Evolutionary conservation across 2,113 vertebrate genomes (phyloP).

Genomic region (Cacatua alba): DNA sequence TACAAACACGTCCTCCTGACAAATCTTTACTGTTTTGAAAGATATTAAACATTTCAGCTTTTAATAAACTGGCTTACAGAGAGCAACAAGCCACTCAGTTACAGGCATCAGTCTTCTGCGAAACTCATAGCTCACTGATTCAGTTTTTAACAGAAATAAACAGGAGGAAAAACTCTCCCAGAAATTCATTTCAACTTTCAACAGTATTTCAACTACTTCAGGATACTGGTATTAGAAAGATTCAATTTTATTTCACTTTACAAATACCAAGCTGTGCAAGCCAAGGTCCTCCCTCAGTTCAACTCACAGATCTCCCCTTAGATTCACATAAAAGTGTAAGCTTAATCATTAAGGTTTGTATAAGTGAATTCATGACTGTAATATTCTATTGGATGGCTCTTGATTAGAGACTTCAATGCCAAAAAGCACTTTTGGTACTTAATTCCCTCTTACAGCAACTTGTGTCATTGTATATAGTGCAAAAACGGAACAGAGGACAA

Average conservation of each 20-base stretch:
- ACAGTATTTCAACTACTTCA: not conserved
- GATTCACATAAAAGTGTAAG: not conserved
- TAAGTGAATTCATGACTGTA: not conserved
- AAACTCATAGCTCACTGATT: not conserved
- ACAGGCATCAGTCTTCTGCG: not conserved
- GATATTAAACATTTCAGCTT: not conserved
- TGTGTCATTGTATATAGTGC: not conserved
- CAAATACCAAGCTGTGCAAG: not conserved
- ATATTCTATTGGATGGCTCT: not conserved
- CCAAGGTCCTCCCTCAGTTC: not conserved
- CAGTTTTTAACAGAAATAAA: not conserved
- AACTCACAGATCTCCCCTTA: not conserved
- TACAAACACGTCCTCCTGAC: not conserved
- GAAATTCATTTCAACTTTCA: not conserved
- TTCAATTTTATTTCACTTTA: not conserved
- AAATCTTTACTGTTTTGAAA: not conserved
- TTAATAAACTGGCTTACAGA: not conserved
- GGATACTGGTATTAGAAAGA: not conserved
- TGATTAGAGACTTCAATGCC: not conserved
- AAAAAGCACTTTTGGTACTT: not conserved
- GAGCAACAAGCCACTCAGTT: not conserved
- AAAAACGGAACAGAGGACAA: not conserved
- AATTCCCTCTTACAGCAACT: not conserved
- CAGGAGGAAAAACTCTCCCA: not conserved
- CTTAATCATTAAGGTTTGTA: not conserved